These are phyloP conservation scores for Drosophila stalkeri DNA, from an alignment of 2,888 invertebrate genomes.

Conservation along the genomic window DNA sequence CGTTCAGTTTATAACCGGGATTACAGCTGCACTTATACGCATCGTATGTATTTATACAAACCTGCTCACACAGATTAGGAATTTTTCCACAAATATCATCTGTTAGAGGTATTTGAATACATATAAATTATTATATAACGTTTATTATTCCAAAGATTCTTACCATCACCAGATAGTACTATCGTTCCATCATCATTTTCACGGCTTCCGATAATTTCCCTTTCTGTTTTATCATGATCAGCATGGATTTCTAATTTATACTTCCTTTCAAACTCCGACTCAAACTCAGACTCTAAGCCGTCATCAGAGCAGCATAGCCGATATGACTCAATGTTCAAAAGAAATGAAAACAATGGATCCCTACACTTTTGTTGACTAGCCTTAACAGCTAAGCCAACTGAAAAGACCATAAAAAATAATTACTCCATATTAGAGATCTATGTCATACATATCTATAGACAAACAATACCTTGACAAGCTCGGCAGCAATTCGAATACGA, in stretches of 20 bases:
- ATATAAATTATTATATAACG: neutral
- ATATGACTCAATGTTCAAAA: constrained; percentile 86
- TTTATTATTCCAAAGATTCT: constrained; percentile 3
- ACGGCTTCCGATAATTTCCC: constrained; percentile 4
- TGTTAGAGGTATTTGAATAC: constrained; percentile 5
- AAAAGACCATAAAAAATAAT: neutral
- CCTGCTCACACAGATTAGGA: constrained; percentile 86
- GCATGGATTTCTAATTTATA: neutral
- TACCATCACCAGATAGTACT: constrained; percentile 72
- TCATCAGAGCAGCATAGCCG: constrained; percentile 87
- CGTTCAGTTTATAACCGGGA: constrained; percentile 85
- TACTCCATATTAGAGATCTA: neutral
- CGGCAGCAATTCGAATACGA: constrained; percentile 88
- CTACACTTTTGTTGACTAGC: constrained; percentile 86
- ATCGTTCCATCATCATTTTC: constrained; percentile 67
- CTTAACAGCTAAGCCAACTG: constrained; percentile 87
- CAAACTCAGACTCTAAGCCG: neutral
- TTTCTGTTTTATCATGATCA: neutral
- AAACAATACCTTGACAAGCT: constrained; percentile 86
- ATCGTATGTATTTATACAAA: constrained; percentile 87
- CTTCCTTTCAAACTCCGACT: neutral
- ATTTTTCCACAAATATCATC: constrained; percentile 87
- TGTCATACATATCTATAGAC: too few species aligned
- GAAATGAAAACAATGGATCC: constrained; percentile 85
- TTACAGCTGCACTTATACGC: constrained; percentile 86